phyloP scores from a whole-genome alignment of 2,888 invertebrate genomes.

The Oligia strigilis region DNA sequence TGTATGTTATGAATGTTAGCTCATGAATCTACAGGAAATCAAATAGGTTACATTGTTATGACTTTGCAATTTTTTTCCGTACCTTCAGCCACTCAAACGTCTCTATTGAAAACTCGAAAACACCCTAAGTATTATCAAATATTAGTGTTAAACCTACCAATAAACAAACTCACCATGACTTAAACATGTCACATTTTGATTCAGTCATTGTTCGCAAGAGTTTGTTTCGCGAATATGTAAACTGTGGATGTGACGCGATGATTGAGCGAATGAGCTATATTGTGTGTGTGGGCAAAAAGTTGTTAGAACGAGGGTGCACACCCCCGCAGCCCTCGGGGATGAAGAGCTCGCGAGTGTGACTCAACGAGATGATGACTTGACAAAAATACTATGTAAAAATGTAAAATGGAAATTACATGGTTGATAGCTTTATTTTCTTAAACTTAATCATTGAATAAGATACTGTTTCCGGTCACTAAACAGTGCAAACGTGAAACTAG shows the following conservation, averaged over 20 bases:
- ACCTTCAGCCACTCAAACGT: conserved; percentile 32
- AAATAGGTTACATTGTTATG: neutral
- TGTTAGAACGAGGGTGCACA: conserved; percentile 75
- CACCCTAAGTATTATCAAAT: conserved; percentile 77
- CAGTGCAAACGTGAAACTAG: neutral
- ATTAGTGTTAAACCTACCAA: conserved; percentile 75
- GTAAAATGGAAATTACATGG: conserved; percentile 22
- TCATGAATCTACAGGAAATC: neutral
- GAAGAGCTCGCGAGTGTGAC: conserved; percentile 56
- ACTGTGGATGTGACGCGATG: conserved; percentile 75
- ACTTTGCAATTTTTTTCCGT: neutral
- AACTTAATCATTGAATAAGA: neutral
- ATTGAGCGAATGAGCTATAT: conserved; percentile 74
- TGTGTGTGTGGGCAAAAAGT: conserved; percentile 84
- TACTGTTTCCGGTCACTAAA: neutral
- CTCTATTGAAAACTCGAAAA: conserved; percentile 65
- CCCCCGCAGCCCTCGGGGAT: conserved; percentile 66
- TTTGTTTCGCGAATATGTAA: conserved; percentile 80
- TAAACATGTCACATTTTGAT: conserved; percentile 82
- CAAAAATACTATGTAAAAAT: conserved; percentile 52
- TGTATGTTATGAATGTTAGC: too few species aligned
- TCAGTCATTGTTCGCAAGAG: conserved; percentile 78
- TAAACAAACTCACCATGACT: conserved; percentile 83
- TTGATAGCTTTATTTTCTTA: neutral
- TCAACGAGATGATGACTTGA: conserved; percentile 69